Percentiles rank a stretch among this genome's conserved stretches.
Conservation (phyloP, 23 tunicate genomes). For the Aplidium turbinatum region DNA sequence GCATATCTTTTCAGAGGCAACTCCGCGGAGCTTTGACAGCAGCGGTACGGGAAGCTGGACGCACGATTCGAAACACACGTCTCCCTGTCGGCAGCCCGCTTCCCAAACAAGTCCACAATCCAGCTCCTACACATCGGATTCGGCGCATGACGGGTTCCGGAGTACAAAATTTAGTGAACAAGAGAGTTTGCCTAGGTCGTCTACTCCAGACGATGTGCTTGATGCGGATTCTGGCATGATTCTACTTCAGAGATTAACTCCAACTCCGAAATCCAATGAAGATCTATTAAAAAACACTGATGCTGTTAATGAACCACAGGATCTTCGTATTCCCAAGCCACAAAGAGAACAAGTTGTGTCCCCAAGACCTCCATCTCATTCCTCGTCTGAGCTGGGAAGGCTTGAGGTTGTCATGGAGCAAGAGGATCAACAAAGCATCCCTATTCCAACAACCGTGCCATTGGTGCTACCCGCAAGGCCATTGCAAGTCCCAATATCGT, state of each 20-base stretch:
- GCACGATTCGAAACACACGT: constrained; percentile 57
- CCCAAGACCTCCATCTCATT: constrained; percentile 18
- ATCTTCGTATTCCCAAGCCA: constrained; percentile 39
- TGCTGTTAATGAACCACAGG: constrained; percentile 56
- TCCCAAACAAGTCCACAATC: not conserved
- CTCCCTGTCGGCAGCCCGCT: constrained; percentile 50
- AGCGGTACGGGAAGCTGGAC: constrained; percentile 92
- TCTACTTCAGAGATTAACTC: constrained; percentile 30
- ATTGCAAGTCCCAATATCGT: constrained; percentile 32
- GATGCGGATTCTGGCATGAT: constrained; percentile 52
- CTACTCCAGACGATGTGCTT: constrained; percentile 16
- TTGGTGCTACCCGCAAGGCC: not conserved
- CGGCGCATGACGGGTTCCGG: not conserved
- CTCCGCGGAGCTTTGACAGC: constrained; percentile 84
- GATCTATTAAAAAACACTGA: too few species aligned
- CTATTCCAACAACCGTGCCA: not conserved
- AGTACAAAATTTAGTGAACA: too few species aligned
- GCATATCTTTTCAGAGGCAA: too few species aligned
- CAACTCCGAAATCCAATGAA: constrained; percentile 27
- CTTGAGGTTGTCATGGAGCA: constrained; percentile 32
- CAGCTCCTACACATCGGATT: not conserved
- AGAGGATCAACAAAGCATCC: constrained; percentile 18
- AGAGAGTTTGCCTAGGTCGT: not conserved
- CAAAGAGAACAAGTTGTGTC: constrained; percentile 15
- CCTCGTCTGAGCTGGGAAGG: constrained; percentile 23